Evolutionary conservation across 2,113 vertebrate species (phyloP).

Genomic region (Leptocoma aspasia): DNA sequence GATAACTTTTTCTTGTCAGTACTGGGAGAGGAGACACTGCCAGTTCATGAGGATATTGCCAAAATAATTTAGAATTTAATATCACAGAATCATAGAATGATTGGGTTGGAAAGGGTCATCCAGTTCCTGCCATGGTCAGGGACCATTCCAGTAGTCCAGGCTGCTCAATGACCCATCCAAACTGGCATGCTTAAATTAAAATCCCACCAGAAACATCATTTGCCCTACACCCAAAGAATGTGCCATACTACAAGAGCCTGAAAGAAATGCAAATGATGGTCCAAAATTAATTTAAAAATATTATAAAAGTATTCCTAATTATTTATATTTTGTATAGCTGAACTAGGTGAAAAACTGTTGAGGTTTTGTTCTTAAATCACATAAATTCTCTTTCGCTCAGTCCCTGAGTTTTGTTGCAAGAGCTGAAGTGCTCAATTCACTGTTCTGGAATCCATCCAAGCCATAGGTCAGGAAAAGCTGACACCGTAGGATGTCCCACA

Average conservation of each 20-base stretch:
- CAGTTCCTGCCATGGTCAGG: not conserved
- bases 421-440: not conserved
- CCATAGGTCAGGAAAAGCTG: not conserved
- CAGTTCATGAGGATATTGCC: not conserved
- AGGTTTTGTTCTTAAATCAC: not conserved
- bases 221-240: not conserved
- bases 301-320: not conserved
- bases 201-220: not conserved
- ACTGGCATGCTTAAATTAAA: not conserved
- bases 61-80: not conserved
- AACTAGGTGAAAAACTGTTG: not conserved
- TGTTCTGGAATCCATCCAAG: not conserved
- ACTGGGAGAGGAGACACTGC: not conserved
- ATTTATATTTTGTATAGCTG: not conserved
- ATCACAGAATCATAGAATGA: not conserved
- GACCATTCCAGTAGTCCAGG: not conserved
- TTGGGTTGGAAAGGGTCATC: not conserved
- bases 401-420: not conserved
- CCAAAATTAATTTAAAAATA: not conserved
- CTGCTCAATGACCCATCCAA: not conserved
- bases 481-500: rapidly evolving
- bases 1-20: not conserved
- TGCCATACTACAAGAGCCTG: not conserved
- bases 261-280: not conserved
- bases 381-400: not conserved